These are phyloP conservation scores for Cosmorhoe ocellata DNA, from an alignment of 2,888 invertebrate genomes.

Conservation along the genomic window DNA sequence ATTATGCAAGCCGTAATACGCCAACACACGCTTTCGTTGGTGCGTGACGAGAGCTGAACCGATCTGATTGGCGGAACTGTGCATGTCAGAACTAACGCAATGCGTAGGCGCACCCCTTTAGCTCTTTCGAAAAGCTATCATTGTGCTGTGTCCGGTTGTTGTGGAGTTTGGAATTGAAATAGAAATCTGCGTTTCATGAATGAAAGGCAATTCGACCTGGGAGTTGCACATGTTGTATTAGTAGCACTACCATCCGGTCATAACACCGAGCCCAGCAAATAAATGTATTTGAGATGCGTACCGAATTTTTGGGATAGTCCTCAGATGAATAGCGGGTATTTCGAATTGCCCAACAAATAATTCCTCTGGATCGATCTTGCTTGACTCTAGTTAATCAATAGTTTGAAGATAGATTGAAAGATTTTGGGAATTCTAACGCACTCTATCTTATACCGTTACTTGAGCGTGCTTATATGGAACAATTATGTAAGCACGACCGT, in stretches of 20 bases:
- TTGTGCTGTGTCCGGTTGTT: conserved; percentile 55
- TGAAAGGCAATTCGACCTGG: conserved; percentile 28
- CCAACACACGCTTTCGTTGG: conserved; percentile 59
- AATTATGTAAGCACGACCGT: conserved; percentile 17
- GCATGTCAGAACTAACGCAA: conserved; percentile 68
- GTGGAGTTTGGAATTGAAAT: conserved; percentile 40
- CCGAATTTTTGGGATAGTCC: conserved; percentile 11
- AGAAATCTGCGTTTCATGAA: conserved; percentile 31
- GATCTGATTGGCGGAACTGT: conserved; percentile 74
- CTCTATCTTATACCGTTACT: background rate
- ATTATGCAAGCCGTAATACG: conserved; percentile 62
- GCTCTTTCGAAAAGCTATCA: conserved; percentile 52
- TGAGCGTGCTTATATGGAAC: conserved; percentile 1
- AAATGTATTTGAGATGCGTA: conserved; percentile 22
- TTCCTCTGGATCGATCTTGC: too few species aligned
- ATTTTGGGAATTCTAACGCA: background rate
- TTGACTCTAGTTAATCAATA: too few species aligned
- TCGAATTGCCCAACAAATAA: too few species aligned
- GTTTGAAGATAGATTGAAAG: too few species aligned
- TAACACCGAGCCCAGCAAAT: conserved; percentile 27
- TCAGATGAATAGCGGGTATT: too few species aligned
- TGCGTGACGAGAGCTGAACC: conserved; percentile 59
- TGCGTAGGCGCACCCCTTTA: conserved; percentile 69
- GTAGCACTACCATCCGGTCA: conserved; percentile 23
- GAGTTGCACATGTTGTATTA: conserved; percentile 25